These are phyloP conservation scores for Ophiothrix spiculata DNA, from an alignment of 35 echinoderm and acorn worm genomes.

Conservation along the genomic window DNA sequence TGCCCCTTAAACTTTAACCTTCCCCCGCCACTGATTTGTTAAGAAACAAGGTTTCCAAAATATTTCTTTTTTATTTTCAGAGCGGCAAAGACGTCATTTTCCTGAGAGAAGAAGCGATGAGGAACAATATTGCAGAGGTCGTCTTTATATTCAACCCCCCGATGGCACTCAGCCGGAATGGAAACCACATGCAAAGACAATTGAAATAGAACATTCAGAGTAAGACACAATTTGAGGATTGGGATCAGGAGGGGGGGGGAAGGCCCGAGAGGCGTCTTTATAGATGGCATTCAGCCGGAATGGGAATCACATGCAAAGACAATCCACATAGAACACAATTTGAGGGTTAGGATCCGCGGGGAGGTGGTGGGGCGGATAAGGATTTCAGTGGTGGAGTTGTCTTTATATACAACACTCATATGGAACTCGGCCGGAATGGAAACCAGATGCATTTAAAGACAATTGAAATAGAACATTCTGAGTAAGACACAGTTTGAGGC, in stretches of 20 bases:
- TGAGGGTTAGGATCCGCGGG: too few species aligned
- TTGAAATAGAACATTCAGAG: slow-evolving; percentile 74
- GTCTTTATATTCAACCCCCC: slow-evolving; percentile 64
- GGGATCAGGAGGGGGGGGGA: too few species aligned
- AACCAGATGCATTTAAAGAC: slow-evolving; percentile 55
- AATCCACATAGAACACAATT: slow-evolving; percentile 60
- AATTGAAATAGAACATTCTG: slow-evolving; percentile 65
- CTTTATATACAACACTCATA: slow-evolving; percentile 61
- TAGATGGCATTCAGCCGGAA: slow-evolving; percentile 80
- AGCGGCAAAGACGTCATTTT: slow-evolving; percentile 84
- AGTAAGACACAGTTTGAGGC: slow-evolving; percentile 45
- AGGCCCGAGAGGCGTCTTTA: too few species aligned
- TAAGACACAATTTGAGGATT: slow-evolving; percentile 31
- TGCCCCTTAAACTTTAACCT: too few species aligned
- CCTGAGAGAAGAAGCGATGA: slow-evolving; percentile 48
- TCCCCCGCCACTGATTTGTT: too few species aligned
- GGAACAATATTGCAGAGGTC: slow-evolving; percentile 39
- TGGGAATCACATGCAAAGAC: slow-evolving; percentile 68
- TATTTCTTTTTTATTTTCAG: slow-evolving; percentile 45
- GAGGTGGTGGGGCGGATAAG: slow-evolving; percentile 37
- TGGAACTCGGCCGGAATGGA: slow-evolving; percentile 88
- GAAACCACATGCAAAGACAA: slow-evolving; percentile 57
- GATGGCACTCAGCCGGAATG: slow-evolving; percentile 89
- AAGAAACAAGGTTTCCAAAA: too few species aligned
- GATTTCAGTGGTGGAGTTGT: slow-evolving; percentile 52